Evolutionary conservation across 2,797 vertebrate genomes (phyloP), one percentile per base, ranked within the genome.

Genomic region (Sus cebifrons): DNA sequence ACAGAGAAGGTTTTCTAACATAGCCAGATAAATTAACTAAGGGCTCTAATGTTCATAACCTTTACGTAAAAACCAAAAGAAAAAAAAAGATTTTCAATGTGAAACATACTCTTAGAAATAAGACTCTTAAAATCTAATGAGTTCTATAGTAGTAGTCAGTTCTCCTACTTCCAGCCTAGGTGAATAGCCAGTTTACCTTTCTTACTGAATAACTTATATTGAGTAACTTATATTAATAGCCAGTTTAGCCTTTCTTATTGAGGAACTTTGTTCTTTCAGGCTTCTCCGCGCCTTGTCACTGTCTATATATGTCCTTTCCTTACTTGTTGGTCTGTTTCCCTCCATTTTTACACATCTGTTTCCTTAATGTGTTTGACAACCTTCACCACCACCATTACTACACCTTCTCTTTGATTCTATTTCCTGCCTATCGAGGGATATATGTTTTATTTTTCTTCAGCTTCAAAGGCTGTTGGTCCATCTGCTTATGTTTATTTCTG

Each of bases 401-500:
- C n/a, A 68, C n/a, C 62, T 84, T 96, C 86, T 91, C 1, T 84
- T 95, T 89, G 25, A 40, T 65, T 85, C 17, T 74, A 1, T 81
- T 9, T 79, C 79, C 36, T 90, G 81, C 67, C 14, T 84, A 2
- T 89, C 56, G 68, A 49, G n/a, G 70, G 14, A 29, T 82, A 13
- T 44, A 49, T 68, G 17, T 95, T 92, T 91, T 52, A 23, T 91
- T 97, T 94, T 97, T 96, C 64, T 90, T 95, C 62, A 18, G 11
- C 83, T 49, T 94, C 62, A 68, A 36, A 84, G 32, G 27, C 21
- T 95, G 86, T 79, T 65, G 75, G 6, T 91, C 64, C 32, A 67
- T 89, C 49, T 92, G 2, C 56, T 85, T 88, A n/a, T 81, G 7
- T 87, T 95, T 74, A 56, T 86, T 95, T 96, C 73, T 82, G 0